These are phyloP conservation scores for Drosophila algonquin DNA, from an alignment of 2,888 invertebrate species.

Conservation along the genomic window DNA sequence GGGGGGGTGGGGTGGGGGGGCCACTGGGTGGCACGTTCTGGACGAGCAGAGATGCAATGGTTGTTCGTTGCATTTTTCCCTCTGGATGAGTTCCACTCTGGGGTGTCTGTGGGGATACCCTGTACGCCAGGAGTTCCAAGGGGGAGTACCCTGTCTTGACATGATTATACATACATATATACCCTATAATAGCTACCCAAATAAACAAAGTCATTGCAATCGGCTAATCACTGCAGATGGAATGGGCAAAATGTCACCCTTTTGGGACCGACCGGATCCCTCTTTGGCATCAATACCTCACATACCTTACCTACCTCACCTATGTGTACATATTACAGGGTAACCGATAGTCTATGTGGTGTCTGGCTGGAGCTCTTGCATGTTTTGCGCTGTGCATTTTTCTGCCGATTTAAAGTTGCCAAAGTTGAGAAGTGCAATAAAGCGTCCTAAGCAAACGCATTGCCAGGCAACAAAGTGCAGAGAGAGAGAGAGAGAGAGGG, in stretches of 20 bases:
- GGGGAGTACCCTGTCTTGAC: too few species aligned
- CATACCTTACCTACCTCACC: too few species aligned
- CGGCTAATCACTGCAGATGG: too few species aligned
- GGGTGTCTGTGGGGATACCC: neutral
- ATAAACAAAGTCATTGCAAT: too few species aligned
- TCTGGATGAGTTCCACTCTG: constrained; percentile 12
- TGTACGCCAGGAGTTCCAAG: neutral
- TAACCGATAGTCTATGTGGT: neutral
- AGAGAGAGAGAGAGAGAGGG: neutral
- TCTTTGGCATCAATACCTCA: neutral
- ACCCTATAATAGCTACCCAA: too few species aligned
- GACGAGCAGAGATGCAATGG: constrained; percentile 10
- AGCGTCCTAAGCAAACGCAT: constrained; percentile 23
- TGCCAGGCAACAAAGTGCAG: neutral
- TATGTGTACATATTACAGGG: neutral
- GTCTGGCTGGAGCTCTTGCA: neutral
- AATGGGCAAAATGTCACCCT: too few species aligned
- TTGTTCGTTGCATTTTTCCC: constrained; percentile 27
- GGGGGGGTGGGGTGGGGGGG: neutral
- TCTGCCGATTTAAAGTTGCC: constrained; percentile 33
- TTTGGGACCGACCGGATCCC: too few species aligned
- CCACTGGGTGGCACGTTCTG: constrained; percentile 1
- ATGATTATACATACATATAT: too few species aligned
- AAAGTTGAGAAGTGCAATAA: constrained; percentile 47
- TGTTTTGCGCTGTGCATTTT: constrained; percentile 11